Percentiles rank a stretch among this genome's conserved stretches.
Evolutionary conservation across 2,113 vertebrate species (phyloP).

Genomic region (Herpetotheres cachinnans): DNA sequence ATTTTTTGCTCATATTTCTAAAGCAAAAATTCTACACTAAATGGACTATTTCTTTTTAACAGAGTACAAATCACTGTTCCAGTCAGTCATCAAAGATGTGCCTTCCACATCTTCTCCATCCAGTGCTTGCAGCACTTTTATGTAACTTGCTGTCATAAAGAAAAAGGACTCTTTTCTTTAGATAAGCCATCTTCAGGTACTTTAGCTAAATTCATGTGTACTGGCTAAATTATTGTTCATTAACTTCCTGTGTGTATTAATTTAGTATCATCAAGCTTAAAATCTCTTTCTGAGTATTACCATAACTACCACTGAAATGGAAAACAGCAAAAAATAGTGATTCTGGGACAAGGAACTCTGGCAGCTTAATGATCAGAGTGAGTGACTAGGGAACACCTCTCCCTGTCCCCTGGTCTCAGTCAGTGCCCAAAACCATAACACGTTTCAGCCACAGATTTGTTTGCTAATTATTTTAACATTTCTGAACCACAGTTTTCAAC

Average conservation of each 20-base stretch:
- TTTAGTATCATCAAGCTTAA: neutral
- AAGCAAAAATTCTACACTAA: neutral
- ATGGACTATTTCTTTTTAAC: neutral
- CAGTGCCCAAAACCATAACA: neutral
- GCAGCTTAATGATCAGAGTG: neutral
- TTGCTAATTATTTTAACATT: neutral
- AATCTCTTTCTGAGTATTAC: neutral
- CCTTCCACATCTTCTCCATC: neutral
- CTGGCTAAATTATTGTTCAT: neutral
- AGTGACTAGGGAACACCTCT: neutral
- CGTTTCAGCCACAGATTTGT: neutral
- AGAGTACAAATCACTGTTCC: neutral
- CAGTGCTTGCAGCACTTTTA: neutral
- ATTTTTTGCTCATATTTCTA: neutral
- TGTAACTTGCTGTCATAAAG: neutral
- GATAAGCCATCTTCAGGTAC: neutral
- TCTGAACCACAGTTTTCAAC: neutral
- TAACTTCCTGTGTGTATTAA: neutral
- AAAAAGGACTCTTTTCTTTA: neutral
- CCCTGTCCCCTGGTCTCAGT: neutral
- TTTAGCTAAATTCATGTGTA: neutral
- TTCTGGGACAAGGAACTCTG: neutral
- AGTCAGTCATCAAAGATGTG: neutral
- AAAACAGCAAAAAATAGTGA: neutral
- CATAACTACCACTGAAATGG: neutral